A percentile compares a stretch with the other conserved stretches of the same genome.
Evolutionary conservation across 1,140 invertebrate genomes (phyloP).

Genomic region (Anagrus nilaparvatae): DNA sequence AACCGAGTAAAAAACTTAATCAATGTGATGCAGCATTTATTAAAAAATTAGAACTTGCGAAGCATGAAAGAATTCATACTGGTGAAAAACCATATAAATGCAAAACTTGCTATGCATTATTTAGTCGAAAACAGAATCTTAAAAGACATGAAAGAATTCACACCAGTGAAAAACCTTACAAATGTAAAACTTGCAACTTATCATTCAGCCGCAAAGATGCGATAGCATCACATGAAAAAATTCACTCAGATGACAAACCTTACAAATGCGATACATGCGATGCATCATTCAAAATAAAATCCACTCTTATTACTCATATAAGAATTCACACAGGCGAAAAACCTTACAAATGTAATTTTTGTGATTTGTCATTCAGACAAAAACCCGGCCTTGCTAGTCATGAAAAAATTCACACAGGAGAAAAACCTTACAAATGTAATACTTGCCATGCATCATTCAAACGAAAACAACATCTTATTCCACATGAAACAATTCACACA

Average conservation of each 20-base stretch:
- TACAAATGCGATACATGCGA: constrained; percentile 63
- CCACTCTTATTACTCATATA: constrained; percentile 10
- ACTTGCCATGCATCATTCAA: too few species aligned
- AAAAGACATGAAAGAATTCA: constrained; percentile 76
- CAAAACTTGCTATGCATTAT: constrained; percentile 29
- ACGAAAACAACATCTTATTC: too few species aligned
- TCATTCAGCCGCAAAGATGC: constrained; percentile 48
- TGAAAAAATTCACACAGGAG: too few species aligned
- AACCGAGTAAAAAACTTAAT: constrained; percentile 68
- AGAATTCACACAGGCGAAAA: constrained; percentile 13
- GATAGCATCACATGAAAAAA: constrained; percentile 41
- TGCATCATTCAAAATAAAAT: constrained; percentile 49
- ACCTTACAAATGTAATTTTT: constrained; percentile 10
- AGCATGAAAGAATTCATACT: constrained; percentile 29
- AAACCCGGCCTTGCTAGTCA: too few species aligned
- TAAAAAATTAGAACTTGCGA: constrained; percentile 29
- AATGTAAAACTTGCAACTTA: constrained; percentile 44
- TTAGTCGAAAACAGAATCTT: constrained; percentile 42
- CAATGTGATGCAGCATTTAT: constrained; percentile 55
- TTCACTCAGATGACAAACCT: constrained; percentile 63
- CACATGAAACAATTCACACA: too few species aligned
- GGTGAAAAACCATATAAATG: constrained; percentile 29
- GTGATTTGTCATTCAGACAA: constrained; percentile 10
- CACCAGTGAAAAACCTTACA: constrained; percentile 45
- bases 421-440: too few species aligned